Conservation (phyloP, 2,113 vertebrate species). For the Nannobrachium achirus region DNA sequence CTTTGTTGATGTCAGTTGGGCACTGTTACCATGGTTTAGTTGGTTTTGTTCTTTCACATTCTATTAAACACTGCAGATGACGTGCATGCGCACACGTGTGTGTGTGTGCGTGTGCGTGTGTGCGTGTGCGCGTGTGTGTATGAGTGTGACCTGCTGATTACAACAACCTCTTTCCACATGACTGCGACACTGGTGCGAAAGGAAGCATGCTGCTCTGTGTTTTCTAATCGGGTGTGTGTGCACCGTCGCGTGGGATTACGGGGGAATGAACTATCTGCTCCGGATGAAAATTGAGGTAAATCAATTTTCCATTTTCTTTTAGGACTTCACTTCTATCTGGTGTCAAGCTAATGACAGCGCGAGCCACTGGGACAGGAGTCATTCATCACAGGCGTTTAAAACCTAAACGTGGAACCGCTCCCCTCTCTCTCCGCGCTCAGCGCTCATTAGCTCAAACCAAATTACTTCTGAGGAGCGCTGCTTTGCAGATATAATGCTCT, state of each 20-base stretch:
- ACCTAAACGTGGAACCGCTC: constrained; percentile 37
- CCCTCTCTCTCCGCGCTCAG: no score
- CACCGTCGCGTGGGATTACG: constrained; percentile 60
- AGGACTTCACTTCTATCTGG: constrained; percentile 72
- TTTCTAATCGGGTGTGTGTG: constrained; percentile 55
- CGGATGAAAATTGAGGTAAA: constrained; percentile 75
- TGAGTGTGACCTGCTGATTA: no score
- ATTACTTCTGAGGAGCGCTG: constrained; percentile 69
- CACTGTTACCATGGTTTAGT: no score
- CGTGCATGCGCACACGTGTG: no score
- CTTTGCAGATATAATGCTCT: constrained; percentile 43
- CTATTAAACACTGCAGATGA: no score
- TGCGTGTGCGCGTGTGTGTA: no score
- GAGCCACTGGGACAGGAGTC: constrained; percentile 67
- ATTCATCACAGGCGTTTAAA: constrained; percentile 80
- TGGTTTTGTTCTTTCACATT: no score
- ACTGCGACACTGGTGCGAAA: no score
- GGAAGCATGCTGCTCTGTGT: constrained; percentile 47
- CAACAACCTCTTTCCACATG: constrained; percentile 46
- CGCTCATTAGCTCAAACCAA: constrained; percentile 76
- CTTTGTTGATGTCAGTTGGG: no score
- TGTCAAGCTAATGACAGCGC: constrained; percentile 75
- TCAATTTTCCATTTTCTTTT: constrained; percentile 82
- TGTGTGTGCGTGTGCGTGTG: no score
- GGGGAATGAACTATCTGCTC: constrained; percentile 68